phyloP scores from a whole-genome alignment of 2,113 vertebrate species.

The Cephalopholis sonnerati region DNA sequence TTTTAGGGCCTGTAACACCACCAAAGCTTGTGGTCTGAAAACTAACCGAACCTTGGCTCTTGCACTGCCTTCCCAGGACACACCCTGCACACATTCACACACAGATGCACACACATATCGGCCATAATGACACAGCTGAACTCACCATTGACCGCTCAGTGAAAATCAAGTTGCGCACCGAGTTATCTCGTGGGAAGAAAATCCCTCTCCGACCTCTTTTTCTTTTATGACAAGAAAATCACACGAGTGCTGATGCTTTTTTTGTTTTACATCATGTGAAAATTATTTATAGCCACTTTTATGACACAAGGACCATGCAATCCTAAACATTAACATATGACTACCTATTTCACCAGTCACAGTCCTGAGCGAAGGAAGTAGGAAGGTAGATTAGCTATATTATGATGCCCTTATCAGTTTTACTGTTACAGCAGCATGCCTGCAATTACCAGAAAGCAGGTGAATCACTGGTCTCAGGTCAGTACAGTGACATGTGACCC shows the following conservation, averaged over 20 bases:
- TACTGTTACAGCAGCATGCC: background rate
- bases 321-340: background rate
- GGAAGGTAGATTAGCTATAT: background rate
- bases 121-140: conserved; percentile 79
- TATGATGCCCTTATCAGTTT: background rate
- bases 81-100: conserved; percentile 55
- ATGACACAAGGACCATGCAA: background rate
- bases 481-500: conserved; percentile 34
- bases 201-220: background rate
- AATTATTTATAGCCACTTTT: conserved; percentile 53
- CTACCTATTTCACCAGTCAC: background rate
- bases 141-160: conserved; percentile 59
- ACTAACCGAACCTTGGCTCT: conserved; percentile 42
- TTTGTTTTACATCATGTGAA: conserved; percentile 4
- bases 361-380: background rate
- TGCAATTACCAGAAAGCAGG: background rate
- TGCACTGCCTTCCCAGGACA: conserved; percentile 63
- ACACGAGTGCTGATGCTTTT: conserved; percentile 27
- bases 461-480: conserved; percentile 13
- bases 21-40: conserved; percentile 59
- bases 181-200: conserved; percentile 57
- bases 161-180: conserved; percentile 21
- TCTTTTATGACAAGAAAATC: conserved; percentile 41
- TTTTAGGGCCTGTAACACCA: conserved; percentile 42
- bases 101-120: conserved; percentile 51